phyloP scores from a whole-genome alignment of 2,888 invertebrate genomes.

The Clepsis dumicolana region DNA sequence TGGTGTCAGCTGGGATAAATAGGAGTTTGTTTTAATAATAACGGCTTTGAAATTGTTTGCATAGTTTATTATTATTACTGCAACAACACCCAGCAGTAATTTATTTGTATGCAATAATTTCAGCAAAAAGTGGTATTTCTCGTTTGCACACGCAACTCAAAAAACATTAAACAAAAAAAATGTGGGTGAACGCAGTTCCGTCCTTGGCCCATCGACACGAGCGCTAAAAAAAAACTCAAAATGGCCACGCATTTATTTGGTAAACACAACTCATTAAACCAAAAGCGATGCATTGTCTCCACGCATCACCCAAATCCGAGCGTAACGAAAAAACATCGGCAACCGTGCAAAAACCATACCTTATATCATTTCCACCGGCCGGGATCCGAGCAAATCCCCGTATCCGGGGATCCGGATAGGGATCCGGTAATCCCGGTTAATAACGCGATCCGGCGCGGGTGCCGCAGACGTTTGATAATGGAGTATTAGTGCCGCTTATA shows the following conservation, averaged over 20 bases:
- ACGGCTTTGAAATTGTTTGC: too few relatives aligned
- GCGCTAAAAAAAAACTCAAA: not conserved
- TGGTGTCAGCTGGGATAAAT: not conserved
- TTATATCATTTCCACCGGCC: conserved; percentile 82
- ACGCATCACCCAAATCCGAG: conserved; percentile 45
- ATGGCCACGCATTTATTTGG: not conserved
- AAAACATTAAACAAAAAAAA: too few relatives aligned
- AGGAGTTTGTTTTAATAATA: not conserved
- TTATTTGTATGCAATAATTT: not conserved
- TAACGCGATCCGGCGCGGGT: conserved; percentile 70
- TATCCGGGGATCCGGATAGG: conserved; percentile 77
- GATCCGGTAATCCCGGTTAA: conserved; percentile 85
- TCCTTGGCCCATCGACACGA: not conserved
- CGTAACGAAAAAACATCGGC: conserved; percentile 49
- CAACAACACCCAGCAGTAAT: too few relatives aligned
- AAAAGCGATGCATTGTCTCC: conserved; percentile 14
- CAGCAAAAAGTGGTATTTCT: too few relatives aligned
- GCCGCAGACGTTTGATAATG: conserved; percentile 74
- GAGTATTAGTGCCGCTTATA: conserved; percentile 78
- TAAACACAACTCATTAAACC: conserved; percentile 8
- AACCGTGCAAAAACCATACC: conserved; percentile 54
- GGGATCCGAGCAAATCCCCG: conserved; percentile 84
- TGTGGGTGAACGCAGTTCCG: too few relatives aligned
- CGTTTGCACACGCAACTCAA: too few relatives aligned
- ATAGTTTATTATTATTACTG: too few relatives aligned